Evolutionary conservation across 2,113 vertebrate species (phyloP), one percentile per base, ranked within the genome.

Genomic region (Hyaena hyaena): DNA sequence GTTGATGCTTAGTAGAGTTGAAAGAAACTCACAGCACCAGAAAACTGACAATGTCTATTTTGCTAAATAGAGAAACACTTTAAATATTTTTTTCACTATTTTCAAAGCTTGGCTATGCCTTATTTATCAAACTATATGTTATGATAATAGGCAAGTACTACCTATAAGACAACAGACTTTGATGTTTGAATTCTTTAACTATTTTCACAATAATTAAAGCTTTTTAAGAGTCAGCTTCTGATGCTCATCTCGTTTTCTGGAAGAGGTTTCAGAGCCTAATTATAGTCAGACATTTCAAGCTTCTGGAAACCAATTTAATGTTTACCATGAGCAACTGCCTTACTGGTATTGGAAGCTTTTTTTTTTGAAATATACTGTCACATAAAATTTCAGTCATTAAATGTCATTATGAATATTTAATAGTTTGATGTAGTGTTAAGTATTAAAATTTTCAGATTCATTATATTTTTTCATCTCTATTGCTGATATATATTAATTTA

Each of bases 1-100:
- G 93, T 26, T 98, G 97, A 98, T 98, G 97, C 90, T 98, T 98
- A 98, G 95, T 82, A 95, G 95, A 98, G 90, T 98, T 98, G 98
- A 99, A 99, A 98, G 21, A 61, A 98, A 98, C 97, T 96, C 98
- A 98, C 88, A 98, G 97, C 96, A 98, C 97, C 96, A 99, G 97
- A 98, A 98, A 99, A 96, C 95, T 97, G 98, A 97, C 97, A 97
- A 76, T 96, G 98, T 97, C 98, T 98, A 88, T 97, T 99, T 98
- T 98, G 63, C 97, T 98, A 98, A 98, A 96, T 93, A 97, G 90
- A 97, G 74, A 98, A 98, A 77, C 96, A 87, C 23, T 95, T 94
- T 68, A 98, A 97, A 97, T 97, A 97, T 39, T 23, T 45, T 45
- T 96, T 97, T 97, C 77, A 97, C 48, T 71, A 10, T 80, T 98